Base-by-base conservation (phyloP, 2,888 invertebrate species). In the Buathra laborator region DNA sequence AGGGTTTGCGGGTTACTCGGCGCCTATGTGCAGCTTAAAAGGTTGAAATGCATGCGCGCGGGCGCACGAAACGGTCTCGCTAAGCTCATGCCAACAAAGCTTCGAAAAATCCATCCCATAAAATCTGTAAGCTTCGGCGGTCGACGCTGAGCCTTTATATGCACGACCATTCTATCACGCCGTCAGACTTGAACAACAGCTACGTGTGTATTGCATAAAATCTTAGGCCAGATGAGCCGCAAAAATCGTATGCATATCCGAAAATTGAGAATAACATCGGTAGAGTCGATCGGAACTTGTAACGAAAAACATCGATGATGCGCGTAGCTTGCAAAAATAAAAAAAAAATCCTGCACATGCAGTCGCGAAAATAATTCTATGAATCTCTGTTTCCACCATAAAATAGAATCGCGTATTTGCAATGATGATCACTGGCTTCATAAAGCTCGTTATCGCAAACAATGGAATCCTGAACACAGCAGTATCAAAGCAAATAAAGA, bases 11-110 rank as follows among this genome's bases (percentile, higher is more conserved):
- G 46, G 44, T 46, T 68, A 46, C 44, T 5, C 48, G 43, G 56
- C 66, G 48, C 29, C 14, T 32, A 9, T 37, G 7, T 7, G 37
- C 37, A 51, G 72, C 51, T 84, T 72, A 74, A 84, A 84, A 81
- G 68, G 68, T 68, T 24, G 53, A 78, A 74, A 66, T 14, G 51
- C 24, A 24, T 24, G 24, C 24, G 24, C 37, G 7, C 37, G 37
- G 6, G 37, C 44, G 43, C 37, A 59, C 68, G 43, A 84, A 81
- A 74, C 70, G 43, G 64, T 62, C 68, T 77, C 81, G 67, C 68
- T 78, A 78, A 84, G 77, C 81, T 84, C 76, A 44, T 71, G 70
- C 53, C 74, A 68, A 84, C 77, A 78, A 74, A 81, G 74, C 77
- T 81, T 53, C 53, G 62, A 48, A 78, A 84, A 78, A 84, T 80